phyloP scores from a whole-genome alignment of 1,140 invertebrate genomes.

The Euwallacea fornicatus region DNA sequence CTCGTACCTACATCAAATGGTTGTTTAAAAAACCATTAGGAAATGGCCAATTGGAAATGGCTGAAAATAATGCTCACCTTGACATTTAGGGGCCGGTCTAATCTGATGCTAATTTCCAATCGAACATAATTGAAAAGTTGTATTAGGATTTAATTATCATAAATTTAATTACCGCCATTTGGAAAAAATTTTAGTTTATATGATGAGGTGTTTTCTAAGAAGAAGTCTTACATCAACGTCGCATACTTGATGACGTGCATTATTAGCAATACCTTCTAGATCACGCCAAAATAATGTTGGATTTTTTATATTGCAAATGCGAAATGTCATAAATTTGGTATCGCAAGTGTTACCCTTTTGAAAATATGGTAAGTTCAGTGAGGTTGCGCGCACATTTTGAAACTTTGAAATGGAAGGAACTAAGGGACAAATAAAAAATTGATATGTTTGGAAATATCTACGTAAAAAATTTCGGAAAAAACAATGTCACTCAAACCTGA shows the following conservation, averaged over 20 bases:
- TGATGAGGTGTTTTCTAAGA: neutral
- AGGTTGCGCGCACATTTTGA: no score
- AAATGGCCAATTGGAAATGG: conserved; percentile 6
- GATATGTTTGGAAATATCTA: no score
- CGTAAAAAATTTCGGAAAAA: no score
- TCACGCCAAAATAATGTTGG: no score
- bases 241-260: neutral
- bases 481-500: no score
- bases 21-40: conserved; percentile 15
- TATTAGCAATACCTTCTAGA: neutral
- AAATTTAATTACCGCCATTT: neutral
- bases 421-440: no score
- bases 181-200: neutral
- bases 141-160: neutral
- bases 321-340: no score
- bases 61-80: conserved; percentile 15
- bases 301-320: no score
- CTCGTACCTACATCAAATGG: neutral
- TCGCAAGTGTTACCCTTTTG: no score
- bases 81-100: conserved; percentile 5
- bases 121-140: no score
- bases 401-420: no score
- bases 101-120: neutral
- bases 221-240: neutral
- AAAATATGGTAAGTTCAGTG: no score